Evolutionary conservation across 2,113 vertebrate genomes (phyloP).

Genomic region (Tragulus kanchil): DNA sequence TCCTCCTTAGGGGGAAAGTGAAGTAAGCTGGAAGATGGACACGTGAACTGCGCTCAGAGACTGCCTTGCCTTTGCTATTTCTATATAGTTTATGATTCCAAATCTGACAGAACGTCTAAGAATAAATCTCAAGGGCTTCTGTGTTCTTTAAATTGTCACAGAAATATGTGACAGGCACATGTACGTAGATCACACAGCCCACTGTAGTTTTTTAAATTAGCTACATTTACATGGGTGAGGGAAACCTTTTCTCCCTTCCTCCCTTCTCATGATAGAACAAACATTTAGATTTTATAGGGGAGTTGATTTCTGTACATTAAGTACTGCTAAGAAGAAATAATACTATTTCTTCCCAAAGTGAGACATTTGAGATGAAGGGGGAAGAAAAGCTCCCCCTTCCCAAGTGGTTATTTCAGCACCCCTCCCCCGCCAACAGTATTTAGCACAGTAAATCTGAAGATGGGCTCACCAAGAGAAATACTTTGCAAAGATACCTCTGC

Average conservation of each 20-base stretch:
- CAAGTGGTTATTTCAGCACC: constrained; percentile 56
- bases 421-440: constrained; percentile 63
- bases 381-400: background rate
- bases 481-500: constrained; percentile 58
- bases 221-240: background rate
- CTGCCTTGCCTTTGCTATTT: background rate
- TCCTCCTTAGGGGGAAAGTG: background rate
- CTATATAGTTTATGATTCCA: background rate
- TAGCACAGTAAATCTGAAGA: constrained; percentile 56
- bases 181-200: background rate
- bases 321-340: constrained; percentile 28
- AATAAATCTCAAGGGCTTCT: constrained; percentile 17
- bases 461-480: constrained; percentile 57
- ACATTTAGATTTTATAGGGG: constrained; percentile 34
- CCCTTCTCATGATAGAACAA: background rate
- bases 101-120: constrained; percentile 15
- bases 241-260: background rate
- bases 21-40: background rate
- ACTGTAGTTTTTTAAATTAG: constrained; percentile 1
- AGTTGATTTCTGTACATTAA: constrained; percentile 42
- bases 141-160: background rate
- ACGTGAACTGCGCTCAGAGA: background rate
- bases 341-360: constrained; percentile 50
- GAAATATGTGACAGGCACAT: background rate
- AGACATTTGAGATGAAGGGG: constrained; percentile 48